Evolutionary conservation across 2,888 invertebrate species (phyloP), one percentile per base, ranked within the genome.

Genomic region (Troides oblongomaculatus): DNA sequence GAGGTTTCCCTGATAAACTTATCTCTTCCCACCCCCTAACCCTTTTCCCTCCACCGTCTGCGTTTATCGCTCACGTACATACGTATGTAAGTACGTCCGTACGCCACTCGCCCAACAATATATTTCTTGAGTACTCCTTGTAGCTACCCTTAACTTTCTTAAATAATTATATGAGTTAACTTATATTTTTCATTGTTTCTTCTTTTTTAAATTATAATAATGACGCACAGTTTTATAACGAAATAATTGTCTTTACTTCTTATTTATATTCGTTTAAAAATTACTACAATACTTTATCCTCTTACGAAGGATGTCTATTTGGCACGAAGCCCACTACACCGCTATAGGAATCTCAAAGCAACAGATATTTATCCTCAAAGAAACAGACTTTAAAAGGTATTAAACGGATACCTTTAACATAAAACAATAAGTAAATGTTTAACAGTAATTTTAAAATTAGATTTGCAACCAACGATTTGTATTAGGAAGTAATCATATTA

Each of bases 1-100:
- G 89, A 90, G 90, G 89, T 89, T 90, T 88, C 86, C 84, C 87
- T 90, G 92, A 92, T 92, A 92, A 92, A 92, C 89, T 92, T 92
- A 92, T 91, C 89, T 89, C 80, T 79, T 81, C 72, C 84, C 81
- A 79, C 80, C 76, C 74, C 75, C 75, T 62, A 76, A 79, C 75
- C 73, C 77, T 77, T 76, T 30, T 76, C 76, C 68, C 73, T 83
- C 81, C 79, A 82, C 80, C 83, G 83, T 81, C 89, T 85, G 77
- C 84, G 84, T 88, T 89, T 90, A 90, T 90, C 87, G 86, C 85
- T 86, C 88, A 89, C 89, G 60, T 89, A 86, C 86, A 84, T 84
- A 77, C 73, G 71, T 74, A 71, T 71, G 70, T 71, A 65, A 53
- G 68, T 64, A 64, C 73, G 68, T 69, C 68, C 78, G 77, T 78